Evolutionary conservation across 2,113 vertebrate species (phyloP), one percentile per base, ranked within the genome.

Genomic region (Tupaia tana): DNA sequence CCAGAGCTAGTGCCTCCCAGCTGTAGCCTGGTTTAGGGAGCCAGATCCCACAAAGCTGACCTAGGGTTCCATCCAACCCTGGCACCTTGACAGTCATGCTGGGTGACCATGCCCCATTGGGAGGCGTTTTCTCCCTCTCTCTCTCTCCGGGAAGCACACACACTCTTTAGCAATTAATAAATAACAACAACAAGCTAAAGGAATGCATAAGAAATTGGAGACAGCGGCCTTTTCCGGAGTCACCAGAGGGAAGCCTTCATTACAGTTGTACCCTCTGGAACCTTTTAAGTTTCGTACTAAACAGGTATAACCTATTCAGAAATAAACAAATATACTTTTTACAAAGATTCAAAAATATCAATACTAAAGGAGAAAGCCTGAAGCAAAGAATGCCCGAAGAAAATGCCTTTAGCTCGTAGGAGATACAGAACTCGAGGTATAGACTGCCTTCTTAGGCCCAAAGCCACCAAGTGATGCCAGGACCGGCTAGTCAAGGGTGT

Each of bases 211-310:
- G 64, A 27, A 25, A 14, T 3, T 43, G 64, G 58, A 9, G 6
- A 22, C 1, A 12, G 34, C 6, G 43, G 43, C 29, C 29, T 19
- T 2, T 2, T n/a, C 70, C 16, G 24, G 61, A 13, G 34, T 4
- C 34, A 1, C 15, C 2, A 0, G 7, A 9, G 22, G 25, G 14
- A 4, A 1, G 0, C 0, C 22, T 67, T 13, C 13, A 31, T 25
- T 59, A 16, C 8, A 1, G 13, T 22, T 27, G 14, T 9, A 6
- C n/a, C 24, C 9, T 31, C 24, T 31, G 19, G 3, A 19, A 19
- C n/a, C 34, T 58, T 58, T n/a, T 25, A 24, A 56, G 43, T 71
- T 77, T 61, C 69, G 18, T 61, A 34, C 43, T 64, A 22, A n/a
- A 3, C 31, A 27, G 29, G 27, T 14, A 69, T 64, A 56, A 29